phyloP scores from a whole-genome alignment of 2,888 invertebrate species.

The Nipponacmea schrenckii region DNA sequence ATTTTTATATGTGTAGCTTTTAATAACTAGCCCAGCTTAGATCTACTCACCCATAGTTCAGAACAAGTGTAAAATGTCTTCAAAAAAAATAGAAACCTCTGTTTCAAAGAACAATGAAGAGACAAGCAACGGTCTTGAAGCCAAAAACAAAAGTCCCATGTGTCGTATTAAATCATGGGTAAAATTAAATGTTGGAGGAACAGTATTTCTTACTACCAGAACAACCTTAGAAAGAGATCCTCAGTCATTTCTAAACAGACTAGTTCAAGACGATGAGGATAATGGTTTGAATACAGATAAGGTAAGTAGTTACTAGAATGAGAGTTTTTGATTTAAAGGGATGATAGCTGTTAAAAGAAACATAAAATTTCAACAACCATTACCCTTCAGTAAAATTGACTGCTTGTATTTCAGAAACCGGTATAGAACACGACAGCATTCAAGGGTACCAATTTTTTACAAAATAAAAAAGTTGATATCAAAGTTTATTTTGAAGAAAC shows the following conservation, averaged over 20 bases:
- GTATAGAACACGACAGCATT: no score
- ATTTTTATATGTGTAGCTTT: no score
- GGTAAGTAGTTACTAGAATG: conserved; percentile 71
- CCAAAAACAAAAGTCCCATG: conserved; percentile 1
- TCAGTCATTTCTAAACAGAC: conserved; percentile 94
- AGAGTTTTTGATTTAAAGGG: not conserved
- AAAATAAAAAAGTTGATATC: not conserved
- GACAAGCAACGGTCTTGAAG: not conserved
- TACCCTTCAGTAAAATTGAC: no score
- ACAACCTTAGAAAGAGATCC: conserved; percentile 95
- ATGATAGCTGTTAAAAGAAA: no score
- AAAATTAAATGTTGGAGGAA: conserved; percentile 96
- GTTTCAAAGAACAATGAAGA: not conserved
- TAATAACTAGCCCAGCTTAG: no score
- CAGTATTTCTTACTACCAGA: conserved; percentile 95
- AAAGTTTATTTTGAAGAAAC: not conserved
- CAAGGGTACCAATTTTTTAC: no score
- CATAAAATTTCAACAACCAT: no score
- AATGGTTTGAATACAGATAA: conserved; percentile 87
- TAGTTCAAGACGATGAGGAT: conserved; percentile 96
- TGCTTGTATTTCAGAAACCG: no score
- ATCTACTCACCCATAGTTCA: not conserved
- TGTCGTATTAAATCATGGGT: conserved; percentile 77
- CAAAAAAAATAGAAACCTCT: not conserved
- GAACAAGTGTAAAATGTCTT: not conserved